These are phyloP conservation scores for Hirtodrosophila duncani DNA, from an alignment of 2,888 invertebrate genomes.

Conservation along the genomic window DNA sequence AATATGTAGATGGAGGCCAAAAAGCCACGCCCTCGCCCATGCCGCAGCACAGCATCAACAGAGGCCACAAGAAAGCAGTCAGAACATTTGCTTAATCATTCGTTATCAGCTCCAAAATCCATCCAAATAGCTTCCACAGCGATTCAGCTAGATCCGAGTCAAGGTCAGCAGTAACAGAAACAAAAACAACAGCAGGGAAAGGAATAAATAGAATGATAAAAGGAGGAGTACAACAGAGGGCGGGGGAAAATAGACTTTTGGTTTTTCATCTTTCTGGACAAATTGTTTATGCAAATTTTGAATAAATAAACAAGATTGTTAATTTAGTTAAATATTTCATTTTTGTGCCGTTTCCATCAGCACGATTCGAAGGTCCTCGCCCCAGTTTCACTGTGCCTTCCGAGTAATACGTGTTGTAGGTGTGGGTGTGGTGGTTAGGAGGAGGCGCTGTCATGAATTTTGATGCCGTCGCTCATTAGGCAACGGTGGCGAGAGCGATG, in stretches of 20 bases:
- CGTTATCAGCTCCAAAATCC: constrained; percentile 32
- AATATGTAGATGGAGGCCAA: constrained; percentile 19
- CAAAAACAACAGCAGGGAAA: background rate
- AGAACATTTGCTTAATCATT: no score
- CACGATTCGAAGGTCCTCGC: constrained; percentile 44
- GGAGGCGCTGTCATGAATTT: constrained; percentile 65
- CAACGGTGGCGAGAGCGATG: constrained; percentile 37
- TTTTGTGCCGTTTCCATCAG: constrained; percentile 73
- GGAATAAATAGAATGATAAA: constrained; percentile 22
- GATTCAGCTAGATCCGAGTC: no score
- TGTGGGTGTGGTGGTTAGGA: constrained; percentile 48
- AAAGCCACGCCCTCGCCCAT: no score
- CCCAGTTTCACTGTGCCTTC: no score
- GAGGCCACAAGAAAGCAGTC: constrained; percentile 10
- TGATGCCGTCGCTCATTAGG: constrained; percentile 69
- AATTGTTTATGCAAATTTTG: constrained; percentile 74
- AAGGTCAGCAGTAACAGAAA: constrained; percentile 41
- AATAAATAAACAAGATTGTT: constrained; percentile 74
- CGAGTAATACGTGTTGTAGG: constrained; percentile 31
- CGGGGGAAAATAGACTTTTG: constrained; percentile 63
- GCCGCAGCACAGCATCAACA: background rate
- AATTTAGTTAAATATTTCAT: constrained; percentile 75
- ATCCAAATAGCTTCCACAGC: no score
- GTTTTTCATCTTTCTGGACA: constrained; percentile 72
- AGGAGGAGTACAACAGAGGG: constrained; percentile 16